Percentiles rank a stretch among this genome's conserved stretches.
These are phyloP conservation scores for Amblyopsis rosae DNA, from an alignment of 2,113 vertebrate genomes.

Conservation along the genomic window DNA sequence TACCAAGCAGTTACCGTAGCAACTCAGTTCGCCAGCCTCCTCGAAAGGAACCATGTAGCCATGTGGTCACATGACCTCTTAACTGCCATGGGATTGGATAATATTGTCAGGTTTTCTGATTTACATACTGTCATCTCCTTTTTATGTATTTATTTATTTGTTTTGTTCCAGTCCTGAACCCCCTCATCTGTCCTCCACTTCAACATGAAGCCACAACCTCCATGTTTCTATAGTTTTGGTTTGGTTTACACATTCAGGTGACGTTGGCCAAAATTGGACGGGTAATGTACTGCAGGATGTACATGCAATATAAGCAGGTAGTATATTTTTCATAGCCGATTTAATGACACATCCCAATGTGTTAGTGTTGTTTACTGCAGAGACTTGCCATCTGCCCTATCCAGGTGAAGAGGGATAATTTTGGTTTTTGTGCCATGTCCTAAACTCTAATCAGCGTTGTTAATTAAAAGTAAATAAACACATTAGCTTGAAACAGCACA, in stretches of 20 bases:
- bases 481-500: background rate
- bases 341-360: too few relatives aligned
- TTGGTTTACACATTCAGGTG: background rate
- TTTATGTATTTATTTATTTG: background rate
- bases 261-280: background rate
- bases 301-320: too few relatives aligned
- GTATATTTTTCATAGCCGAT: too few relatives aligned
- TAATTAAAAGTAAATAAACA: too few relatives aligned
- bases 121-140: conserved; percentile 20
- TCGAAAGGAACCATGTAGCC: conserved; percentile 41
- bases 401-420: too few relatives aligned
- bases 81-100: conserved; percentile 46
- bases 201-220: conserved; percentile 15
- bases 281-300: too few relatives aligned
- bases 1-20: conserved; percentile 67
- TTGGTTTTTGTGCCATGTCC: too few relatives aligned
- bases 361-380: too few relatives aligned
- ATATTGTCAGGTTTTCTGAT: conserved; percentile 21
- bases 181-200: conserved; percentile 3
- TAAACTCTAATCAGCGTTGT: too few relatives aligned
- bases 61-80: conserved; percentile 48
- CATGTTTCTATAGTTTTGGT: background rate
- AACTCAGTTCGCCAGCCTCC: conserved; percentile 57
- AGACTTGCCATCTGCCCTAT: too few relatives aligned
- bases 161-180: background rate